Conservation (phyloP, 2,797 vertebrate genomes). For the Cichlasoma orientale region DNA sequence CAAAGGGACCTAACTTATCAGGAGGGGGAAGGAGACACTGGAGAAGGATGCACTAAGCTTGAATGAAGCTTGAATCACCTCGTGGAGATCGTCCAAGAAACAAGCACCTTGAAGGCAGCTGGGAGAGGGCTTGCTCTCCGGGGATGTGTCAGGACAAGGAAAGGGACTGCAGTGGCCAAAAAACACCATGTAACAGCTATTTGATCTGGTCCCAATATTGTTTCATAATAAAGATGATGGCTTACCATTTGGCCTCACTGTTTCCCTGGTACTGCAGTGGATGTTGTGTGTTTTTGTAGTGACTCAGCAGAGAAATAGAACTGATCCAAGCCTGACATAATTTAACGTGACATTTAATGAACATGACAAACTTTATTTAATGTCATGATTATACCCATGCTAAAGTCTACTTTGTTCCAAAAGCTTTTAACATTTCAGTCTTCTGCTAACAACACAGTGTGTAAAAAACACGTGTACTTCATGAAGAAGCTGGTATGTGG, state of each 20-base stretch:
- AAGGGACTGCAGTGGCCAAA: conserved; percentile 61
- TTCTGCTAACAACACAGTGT: too few species aligned
- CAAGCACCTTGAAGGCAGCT: conserved; percentile 53
- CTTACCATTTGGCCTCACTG: conserved; percentile 75
- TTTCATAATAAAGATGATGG: conserved; percentile 82
- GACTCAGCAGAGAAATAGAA: background rate
- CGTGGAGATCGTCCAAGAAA: conserved; percentile 31
- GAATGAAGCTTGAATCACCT: conserved; percentile 30
- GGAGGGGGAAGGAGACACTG: background rate
- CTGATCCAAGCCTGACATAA: background rate
- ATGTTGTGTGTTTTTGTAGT: conserved; percentile 7
- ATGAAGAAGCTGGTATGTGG: too few species aligned
- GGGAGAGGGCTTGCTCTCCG: conserved; percentile 49
- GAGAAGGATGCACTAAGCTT: conserved; percentile 24
- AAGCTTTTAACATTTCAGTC: too few species aligned
- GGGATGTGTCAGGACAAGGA: conserved; percentile 49
- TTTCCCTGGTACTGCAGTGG: conserved; percentile 47
- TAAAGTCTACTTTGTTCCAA: too few species aligned
- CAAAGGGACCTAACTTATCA: conserved; percentile 20
- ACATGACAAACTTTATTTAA: background rate
- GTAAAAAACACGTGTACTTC: too few species aligned
- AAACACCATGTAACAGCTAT: conserved; percentile 73
- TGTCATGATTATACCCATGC: too few species aligned
- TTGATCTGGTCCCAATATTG: conserved; percentile 73
- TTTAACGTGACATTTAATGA: background rate